Base-by-base conservation (phyloP, 2,113 vertebrate genomes). In the Megaceryle maxima region DNA sequence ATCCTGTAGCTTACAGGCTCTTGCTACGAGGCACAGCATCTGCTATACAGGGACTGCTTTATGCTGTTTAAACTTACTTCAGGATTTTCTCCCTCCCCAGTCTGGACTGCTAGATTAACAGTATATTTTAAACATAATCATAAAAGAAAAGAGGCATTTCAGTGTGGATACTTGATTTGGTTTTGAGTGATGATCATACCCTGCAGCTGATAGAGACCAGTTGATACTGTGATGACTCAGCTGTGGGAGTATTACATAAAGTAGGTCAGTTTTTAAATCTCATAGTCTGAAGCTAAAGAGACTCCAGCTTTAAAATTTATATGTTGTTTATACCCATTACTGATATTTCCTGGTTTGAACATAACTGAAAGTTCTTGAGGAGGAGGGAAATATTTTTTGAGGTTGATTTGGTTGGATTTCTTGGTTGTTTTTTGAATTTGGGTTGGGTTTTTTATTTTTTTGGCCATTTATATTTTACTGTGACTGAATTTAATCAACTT, bases 191-290 rank as follows among this genome's bases (percentile, higher is more conserved):
- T 88, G 46, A 95, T 95, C 63, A 16, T 92, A 63, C 31, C 48
- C 50, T 79, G 79, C 79, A 87, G 81, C 80, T 94, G 91, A 90
- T 76, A 70, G 46, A 76, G 88, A 87, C 92, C 90, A 57, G 87
- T 96, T 95, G 95, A 94, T 93, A 48, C 46, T 80, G 66, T 95
- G 88, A 94, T 95, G 96, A 96, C 83, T 96, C 88, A 96, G 86
- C 83, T 95, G 94, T 87, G 88, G 83, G 83, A 94, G 88, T 87
- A 93, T 93, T 96, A 91, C 66, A 62, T 96, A 92, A 96, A 96
- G 94, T 88, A 96, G 95, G 96, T 93, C 91, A 93, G 10, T 82
- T 95, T 95, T 87, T 69, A 76, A 73, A 88, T 90, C 66, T 88
- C 25, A 3, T 10, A 39, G 50, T 85, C 33, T 81, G 75, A 92